Conservation (phyloP, 2,797 vertebrate genomes). For the Falco concolor region DNA sequence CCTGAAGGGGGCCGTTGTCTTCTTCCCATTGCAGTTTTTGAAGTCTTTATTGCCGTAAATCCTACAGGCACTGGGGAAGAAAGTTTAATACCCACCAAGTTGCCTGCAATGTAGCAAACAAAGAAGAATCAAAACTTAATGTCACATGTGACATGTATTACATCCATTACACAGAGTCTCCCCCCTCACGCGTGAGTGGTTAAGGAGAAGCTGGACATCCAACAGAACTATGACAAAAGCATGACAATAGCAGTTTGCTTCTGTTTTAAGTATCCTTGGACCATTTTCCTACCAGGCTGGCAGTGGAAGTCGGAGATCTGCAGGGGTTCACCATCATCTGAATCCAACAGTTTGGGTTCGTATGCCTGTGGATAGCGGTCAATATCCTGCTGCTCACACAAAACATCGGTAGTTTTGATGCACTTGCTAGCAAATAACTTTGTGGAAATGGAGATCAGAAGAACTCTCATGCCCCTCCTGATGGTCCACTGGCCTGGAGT, state of each 20-base stretch:
- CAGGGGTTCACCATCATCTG: neutral
- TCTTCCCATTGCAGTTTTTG: neutral
- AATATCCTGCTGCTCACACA: neutral
- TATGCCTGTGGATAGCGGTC: neutral
- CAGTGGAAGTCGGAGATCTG: neutral
- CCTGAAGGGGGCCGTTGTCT: neutral
- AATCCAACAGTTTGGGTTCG: neutral
- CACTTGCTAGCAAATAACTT: neutral
- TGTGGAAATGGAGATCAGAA: neutral
- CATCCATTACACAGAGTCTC: neutral
- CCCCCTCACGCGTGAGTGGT: neutral
- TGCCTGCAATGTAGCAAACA: neutral
- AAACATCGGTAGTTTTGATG: neutral
- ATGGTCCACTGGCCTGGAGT: neutral
- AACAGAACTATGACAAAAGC: neutral
- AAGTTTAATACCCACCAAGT: neutral
- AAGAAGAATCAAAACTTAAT: neutral
- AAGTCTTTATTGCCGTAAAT: neutral
- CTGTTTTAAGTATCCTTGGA: neutral
- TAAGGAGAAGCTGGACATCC: neutral
- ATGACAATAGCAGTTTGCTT: neutral
- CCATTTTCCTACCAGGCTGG: neutral
- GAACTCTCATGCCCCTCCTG: neutral
- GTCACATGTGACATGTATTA: fast-evolving
- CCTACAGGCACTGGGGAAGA: neutral